Percentiles rank a stretch among this genome's conserved stretches.
phyloP scores from a whole-genome alignment of 2,888 invertebrate genomes.

The Molorchus minor region DNA sequence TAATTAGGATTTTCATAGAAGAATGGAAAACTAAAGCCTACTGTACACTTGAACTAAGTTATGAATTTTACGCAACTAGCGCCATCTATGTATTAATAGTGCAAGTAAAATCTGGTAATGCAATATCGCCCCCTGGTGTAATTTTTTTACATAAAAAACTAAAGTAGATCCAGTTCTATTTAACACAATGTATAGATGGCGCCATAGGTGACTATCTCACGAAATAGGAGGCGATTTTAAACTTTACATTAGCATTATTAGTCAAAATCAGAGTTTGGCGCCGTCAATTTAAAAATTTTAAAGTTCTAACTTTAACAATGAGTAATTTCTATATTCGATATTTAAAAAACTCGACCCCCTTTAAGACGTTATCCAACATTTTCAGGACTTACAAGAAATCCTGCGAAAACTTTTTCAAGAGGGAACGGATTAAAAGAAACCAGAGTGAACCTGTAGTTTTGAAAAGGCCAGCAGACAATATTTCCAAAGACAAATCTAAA shows the following conservation, averaged over 20 bases:
- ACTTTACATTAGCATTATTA: background rate
- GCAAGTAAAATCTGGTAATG: too few species aligned
- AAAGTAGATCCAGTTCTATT: too few species aligned
- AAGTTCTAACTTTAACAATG: slow-evolving; percentile 23
- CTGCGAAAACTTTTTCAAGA: slow-evolving; percentile 12
- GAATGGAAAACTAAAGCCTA: too few species aligned
- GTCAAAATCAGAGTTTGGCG: slow-evolving; percentile 22
- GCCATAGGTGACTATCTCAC: too few species aligned
- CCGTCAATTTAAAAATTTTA: slow-evolving; percentile 22
- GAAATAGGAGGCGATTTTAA: slow-evolving; percentile 4
- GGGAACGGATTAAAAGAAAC: slow-evolving; percentile 31
- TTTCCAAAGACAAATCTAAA: background rate
- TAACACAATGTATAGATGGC: too few species aligned
- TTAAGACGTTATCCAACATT: slow-evolving; percentile 37
- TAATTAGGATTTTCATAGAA: too few species aligned
- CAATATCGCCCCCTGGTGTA: too few species aligned
- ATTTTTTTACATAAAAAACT: too few species aligned
- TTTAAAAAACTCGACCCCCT: slow-evolving; percentile 35
- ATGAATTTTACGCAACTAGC: too few species aligned
- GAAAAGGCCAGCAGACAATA: too few species aligned
- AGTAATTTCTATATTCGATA: slow-evolving; percentile 36
- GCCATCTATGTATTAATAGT: too few species aligned
- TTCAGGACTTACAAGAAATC: slow-evolving; percentile 35
- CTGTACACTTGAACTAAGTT: too few species aligned
- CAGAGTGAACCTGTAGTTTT: slow-evolving; percentile 34